Conservation (phyloP, 2,888 invertebrate genomes). For the Drosophila picticornis region DNA sequence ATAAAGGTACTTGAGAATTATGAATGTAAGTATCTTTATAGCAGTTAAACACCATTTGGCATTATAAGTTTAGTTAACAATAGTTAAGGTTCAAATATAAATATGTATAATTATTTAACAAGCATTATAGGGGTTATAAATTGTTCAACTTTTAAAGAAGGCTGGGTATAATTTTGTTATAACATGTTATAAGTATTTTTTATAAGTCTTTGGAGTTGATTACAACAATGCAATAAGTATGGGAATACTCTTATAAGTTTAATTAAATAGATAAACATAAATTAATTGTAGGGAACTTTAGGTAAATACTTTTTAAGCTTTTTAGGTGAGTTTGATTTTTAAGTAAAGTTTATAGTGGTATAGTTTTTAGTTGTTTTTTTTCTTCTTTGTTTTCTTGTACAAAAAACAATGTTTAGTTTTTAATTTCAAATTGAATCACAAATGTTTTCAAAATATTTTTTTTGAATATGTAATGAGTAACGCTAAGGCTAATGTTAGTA, state of each 20-base stretch:
- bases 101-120: conserved; percentile 43
- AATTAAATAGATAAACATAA: conserved; percentile 47
- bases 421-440: conserved; percentile 78
- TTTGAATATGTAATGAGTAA: conserved; percentile 48
- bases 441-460: conserved; percentile 70
- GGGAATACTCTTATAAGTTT: conserved; percentile 38
- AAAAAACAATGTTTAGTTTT: conserved; percentile 60
- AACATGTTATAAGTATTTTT: conserved; percentile 41
- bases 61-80: conserved; percentile 48
- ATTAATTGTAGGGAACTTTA: conserved; percentile 40
- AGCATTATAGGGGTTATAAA: conserved; percentile 37
- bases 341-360: conserved; percentile 23
- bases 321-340: conserved; percentile 42
- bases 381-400: conserved; percentile 29
- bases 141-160: conserved; percentile 57
- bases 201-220: conserved; percentile 75
- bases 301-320: conserved; percentile 66
- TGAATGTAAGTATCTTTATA: conserved; percentile 51
- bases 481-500: conserved; percentile 63
- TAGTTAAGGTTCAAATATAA: conserved; percentile 46
- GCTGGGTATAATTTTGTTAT: conserved; percentile 50
- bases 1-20: conserved; percentile 75
- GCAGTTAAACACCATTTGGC: conserved; percentile 46
- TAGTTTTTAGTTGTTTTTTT: conserved; percentile 22
- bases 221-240: conserved; percentile 57